These are phyloP conservation scores for Cataglyphis livida DNA, from an alignment of 2,888 invertebrate genomes.

Conservation along the genomic window DNA sequence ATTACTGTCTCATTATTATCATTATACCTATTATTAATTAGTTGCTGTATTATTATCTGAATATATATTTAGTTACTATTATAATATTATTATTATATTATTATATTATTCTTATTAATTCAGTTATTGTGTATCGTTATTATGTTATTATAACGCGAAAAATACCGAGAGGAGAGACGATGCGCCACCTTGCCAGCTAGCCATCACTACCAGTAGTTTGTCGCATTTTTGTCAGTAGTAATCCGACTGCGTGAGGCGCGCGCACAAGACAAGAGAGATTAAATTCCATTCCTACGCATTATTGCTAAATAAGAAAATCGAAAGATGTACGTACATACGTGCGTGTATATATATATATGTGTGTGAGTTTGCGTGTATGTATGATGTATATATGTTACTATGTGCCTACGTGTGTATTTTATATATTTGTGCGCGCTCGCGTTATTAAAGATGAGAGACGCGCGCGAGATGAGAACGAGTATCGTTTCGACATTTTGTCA, in stretches of 20 bases:
- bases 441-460: slow-evolving; percentile 52
- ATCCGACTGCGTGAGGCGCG: slow-evolving; percentile 42
- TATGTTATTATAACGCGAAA: slow-evolving; percentile 22
- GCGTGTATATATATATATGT: slow-evolving; percentile 50
- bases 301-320: slow-evolving; percentile 66
- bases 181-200: slow-evolving; percentile 72
- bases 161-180: slow-evolving; percentile 30
- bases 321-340: slow-evolving; percentile 53
- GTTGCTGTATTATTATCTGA: slow-evolving; percentile 49
- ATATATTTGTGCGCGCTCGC: slow-evolving; percentile 56
- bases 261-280: slow-evolving; percentile 49
- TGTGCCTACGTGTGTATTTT: slow-evolving; percentile 55
- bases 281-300: slow-evolving; percentile 65
- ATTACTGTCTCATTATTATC: slow-evolving; percentile 63
- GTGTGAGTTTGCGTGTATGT: slow-evolving; percentile 50
- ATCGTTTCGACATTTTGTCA: slow-evolving; percentile 54
- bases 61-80: slow-evolving; percentile 67
- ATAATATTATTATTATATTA: slow-evolving; percentile 61
- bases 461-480: slow-evolving; percentile 59
- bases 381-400: slow-evolving; percentile 39
- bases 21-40: slow-evolving; percentile 59
- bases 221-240: slow-evolving; percentile 21
- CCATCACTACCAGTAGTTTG: slow-evolving; percentile 63
- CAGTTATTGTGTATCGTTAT: slow-evolving; percentile 32
- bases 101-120: slow-evolving; percentile 55